Conservation (phyloP, 2,113 vertebrate genomes). For the Leuciscus idus region DNA sequence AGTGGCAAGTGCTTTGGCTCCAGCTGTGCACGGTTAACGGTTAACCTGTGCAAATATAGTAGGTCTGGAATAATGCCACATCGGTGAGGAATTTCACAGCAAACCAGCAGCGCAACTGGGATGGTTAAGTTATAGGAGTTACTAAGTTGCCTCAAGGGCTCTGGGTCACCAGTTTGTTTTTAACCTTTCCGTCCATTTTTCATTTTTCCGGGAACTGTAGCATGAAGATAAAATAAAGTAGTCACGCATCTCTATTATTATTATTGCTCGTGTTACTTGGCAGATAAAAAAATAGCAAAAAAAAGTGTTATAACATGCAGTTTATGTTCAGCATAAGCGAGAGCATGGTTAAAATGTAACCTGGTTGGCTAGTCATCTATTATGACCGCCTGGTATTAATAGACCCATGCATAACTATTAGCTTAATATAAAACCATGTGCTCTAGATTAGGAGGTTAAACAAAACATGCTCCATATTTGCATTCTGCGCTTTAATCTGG, state of each 20-base stretch:
- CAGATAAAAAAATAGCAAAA: not conserved
- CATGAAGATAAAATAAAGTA: not conserved
- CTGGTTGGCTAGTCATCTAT: too few relatives aligned
- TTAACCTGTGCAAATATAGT: conserved; percentile 28
- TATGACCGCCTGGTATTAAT: not conserved
- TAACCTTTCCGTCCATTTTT: not conserved
- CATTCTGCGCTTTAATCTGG: conserved; percentile 1
- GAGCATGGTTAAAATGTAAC: not conserved
- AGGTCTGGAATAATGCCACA: not conserved
- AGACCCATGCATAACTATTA: not conserved
- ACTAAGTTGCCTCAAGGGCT: not conserved
- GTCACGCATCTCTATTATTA: not conserved
- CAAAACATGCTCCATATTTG: conserved; percentile 15
- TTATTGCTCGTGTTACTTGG: not conserved
- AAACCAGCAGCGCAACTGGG: not conserved
- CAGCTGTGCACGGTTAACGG: conserved; percentile 41
- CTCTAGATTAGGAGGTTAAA: conserved; percentile 21
- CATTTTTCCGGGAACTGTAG: not conserved
- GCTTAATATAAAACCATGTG: conserved; percentile 12
- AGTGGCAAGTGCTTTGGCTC: not conserved
- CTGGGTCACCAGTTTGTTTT: not conserved
- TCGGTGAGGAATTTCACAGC: not conserved
- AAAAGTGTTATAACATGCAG: not conserved
- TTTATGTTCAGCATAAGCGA: not conserved
- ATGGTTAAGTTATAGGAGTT: conserved; percentile 6